Percentiles rank a stretch among this genome's conserved stretches.
phyloP scores from a whole-genome alignment of 2,888 invertebrate species.

The Cosmopolites sordidus region DNA sequence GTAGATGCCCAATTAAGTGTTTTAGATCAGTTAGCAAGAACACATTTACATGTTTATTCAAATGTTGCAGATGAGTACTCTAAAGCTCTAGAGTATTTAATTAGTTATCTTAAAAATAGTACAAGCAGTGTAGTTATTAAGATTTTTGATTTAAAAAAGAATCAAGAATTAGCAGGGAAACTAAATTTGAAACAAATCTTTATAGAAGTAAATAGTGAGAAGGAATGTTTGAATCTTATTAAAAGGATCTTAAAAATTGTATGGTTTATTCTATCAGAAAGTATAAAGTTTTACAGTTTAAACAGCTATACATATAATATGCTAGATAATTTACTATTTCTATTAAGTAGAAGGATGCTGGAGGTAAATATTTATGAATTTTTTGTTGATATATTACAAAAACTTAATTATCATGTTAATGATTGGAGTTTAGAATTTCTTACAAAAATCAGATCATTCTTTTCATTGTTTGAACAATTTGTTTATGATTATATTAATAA shows the following conservation, averaged over 20 bases:
- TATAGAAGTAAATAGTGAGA: conserved; percentile 35
- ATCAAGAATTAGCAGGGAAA: conserved; percentile 37
- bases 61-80: conserved; percentile 52
- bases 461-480: conserved; percentile 36
- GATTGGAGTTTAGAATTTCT: conserved; percentile 27
- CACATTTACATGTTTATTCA: conserved; percentile 52
- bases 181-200: conserved; percentile 39
- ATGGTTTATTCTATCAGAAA: conserved; percentile 34
- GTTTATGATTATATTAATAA: conserved; percentile 35
- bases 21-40: conserved; percentile 52
- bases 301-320: conserved; percentile 27
- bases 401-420: conserved; percentile 24
- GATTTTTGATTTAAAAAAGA: conserved; percentile 50
- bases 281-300: conserved; percentile 33
- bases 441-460: conserved; percentile 28
- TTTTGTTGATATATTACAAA: conserved; percentile 32
- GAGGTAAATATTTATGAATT: conserved; percentile 35
- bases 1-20: conserved; percentile 57
- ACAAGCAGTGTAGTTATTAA: conserved; percentile 41
- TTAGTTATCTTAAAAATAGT: conserved; percentile 47
- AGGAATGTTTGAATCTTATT: conserved; percentile 34
- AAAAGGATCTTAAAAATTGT: conserved; percentile 37
- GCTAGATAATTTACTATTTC: conserved; percentile 34
- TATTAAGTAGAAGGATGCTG: conserved; percentile 30
- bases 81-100: conserved; percentile 47